phyloP scores from a whole-genome alignment of 1,140 invertebrate genomes.

The Vanessa tameamea region DNA sequence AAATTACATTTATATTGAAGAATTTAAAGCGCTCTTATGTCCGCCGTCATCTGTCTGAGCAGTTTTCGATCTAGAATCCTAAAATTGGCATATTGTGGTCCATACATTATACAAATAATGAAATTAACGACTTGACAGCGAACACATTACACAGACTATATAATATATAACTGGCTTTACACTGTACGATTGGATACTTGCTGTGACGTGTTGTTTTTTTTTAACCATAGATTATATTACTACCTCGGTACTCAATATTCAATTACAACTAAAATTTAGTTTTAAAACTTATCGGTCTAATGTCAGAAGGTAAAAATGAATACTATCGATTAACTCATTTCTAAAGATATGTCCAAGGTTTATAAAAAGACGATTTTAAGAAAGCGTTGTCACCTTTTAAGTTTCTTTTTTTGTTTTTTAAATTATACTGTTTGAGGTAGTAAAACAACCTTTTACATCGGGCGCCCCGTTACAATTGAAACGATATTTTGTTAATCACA shows the following conservation, averaged over 20 bases:
- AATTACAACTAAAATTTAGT: slow-evolving; percentile 21
- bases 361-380: slow-evolving; percentile 18
- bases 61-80: slow-evolving; percentile 49
- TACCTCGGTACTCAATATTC: slow-evolving; percentile 29
- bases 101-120: slow-evolving; percentile 47
- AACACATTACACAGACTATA: slow-evolving; percentile 27
- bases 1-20: slow-evolving; percentile 11
- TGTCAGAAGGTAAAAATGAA: slow-evolving; percentile 30
- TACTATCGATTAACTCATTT: slow-evolving; percentile 22
- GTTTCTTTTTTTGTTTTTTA: slow-evolving; percentile 4
- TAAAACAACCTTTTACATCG: slow-evolving; percentile 34
- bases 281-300: slow-evolving; percentile 25
- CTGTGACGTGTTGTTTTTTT: slow-evolving; percentile 25
- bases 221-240: slow-evolving; percentile 31
- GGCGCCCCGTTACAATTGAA: slow-evolving; percentile 19
- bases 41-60: slow-evolving; percentile 41
- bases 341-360: slow-evolving; percentile 35
- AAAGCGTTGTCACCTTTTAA: not conserved
- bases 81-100: slow-evolving; percentile 70
- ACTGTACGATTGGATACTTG: slow-evolving; percentile 13
- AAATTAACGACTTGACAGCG: slow-evolving; percentile 20
- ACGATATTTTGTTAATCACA: not conserved
- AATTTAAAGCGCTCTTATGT: slow-evolving; percentile 30
- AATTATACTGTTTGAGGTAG: slow-evolving; percentile 29
- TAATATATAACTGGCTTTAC: slow-evolving; percentile 37